Percentiles rank a stretch among this genome's conserved stretches.
Evolutionary conservation across 2,888 invertebrate species (phyloP).

Genomic region (Cerceris ruficornis): DNA sequence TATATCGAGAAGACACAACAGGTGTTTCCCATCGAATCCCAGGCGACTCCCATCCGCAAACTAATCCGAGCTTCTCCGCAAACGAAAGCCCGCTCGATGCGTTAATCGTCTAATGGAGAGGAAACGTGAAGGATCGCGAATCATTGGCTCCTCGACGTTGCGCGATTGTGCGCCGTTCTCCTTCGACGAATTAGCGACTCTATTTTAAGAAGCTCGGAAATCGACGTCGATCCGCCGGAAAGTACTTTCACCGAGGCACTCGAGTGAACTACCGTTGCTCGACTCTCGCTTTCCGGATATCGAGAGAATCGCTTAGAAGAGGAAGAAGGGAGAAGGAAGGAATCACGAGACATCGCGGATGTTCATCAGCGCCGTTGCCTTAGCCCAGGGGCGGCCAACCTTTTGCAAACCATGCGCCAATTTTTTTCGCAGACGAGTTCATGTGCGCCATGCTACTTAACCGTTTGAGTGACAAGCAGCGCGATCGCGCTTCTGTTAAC

Average conservation of each 20-base stretch:
- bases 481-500: no score
- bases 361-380: no score
- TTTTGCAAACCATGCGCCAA: no score
- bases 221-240: conserved; percentile 17
- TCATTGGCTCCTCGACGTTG: background rate
- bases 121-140: conserved; percentile 17
- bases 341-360: background rate
- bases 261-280: conserved; percentile 8
- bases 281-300: conserved; percentile 37
- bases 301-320: conserved; percentile 1
- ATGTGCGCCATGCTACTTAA: no score
- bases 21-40: background rate
- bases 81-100: background rate
- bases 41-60: background rate
- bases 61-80: background rate
- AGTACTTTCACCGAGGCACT: conserved; percentile 32
- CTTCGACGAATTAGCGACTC: background rate
- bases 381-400: no score
- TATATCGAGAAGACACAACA: background rate
- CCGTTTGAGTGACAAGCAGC: no score
- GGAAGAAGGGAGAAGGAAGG: background rate
- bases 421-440: no score
- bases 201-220: conserved; percentile 16
- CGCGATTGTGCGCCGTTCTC: background rate
- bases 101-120: conserved; percentile 8